Conservation (phyloP, 2,888 invertebrate species). For the Nomada lathburiana region DNA sequence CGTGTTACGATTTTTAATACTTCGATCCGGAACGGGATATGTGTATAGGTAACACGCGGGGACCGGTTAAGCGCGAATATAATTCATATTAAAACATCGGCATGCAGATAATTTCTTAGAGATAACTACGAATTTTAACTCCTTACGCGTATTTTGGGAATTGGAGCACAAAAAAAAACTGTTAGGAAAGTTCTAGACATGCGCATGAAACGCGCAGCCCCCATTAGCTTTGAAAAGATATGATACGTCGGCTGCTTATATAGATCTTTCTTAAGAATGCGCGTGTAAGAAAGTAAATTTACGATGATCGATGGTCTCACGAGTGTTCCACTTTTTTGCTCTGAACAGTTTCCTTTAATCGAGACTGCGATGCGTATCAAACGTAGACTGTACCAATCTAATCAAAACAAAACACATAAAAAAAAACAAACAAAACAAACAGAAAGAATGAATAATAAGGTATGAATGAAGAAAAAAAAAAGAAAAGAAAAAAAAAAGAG, state of each 20-base stretch:
- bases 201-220: slow-evolving; percentile 34
- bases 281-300: slow-evolving; percentile 51
- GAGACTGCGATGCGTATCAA: slow-evolving; percentile 84
- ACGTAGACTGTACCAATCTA: slow-evolving; percentile 85
- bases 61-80: slow-evolving; percentile 9
- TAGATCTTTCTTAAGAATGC: slow-evolving; percentile 47
- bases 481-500: slow-evolving; percentile 44
- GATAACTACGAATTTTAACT: slow-evolving; percentile 16
- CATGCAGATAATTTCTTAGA: slow-evolving; percentile 25
- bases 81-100: slow-evolving; percentile 53
- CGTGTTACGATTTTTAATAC: background rate
- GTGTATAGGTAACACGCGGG: background rate
- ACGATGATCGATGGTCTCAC: slow-evolving; percentile 72
- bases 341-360: slow-evolving; percentile 77
- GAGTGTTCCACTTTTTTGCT: slow-evolving; percentile 82
- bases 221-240: slow-evolving; percentile 42
- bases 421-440: slow-evolving; percentile 72
- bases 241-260: slow-evolving; percentile 41
- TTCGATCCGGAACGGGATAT: background rate
- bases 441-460: slow-evolving; percentile 53
- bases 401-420: slow-evolving; percentile 79
- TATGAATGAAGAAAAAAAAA: slow-evolving; percentile 67
- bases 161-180: slow-evolving; percentile 41
- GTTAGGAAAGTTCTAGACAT: slow-evolving; percentile 5
- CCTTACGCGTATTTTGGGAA: slow-evolving; percentile 23